These are phyloP conservation scores for Lamprotornis superbus DNA, from an alignment of 2,113 vertebrate genomes.

Conservation along the genomic window DNA sequence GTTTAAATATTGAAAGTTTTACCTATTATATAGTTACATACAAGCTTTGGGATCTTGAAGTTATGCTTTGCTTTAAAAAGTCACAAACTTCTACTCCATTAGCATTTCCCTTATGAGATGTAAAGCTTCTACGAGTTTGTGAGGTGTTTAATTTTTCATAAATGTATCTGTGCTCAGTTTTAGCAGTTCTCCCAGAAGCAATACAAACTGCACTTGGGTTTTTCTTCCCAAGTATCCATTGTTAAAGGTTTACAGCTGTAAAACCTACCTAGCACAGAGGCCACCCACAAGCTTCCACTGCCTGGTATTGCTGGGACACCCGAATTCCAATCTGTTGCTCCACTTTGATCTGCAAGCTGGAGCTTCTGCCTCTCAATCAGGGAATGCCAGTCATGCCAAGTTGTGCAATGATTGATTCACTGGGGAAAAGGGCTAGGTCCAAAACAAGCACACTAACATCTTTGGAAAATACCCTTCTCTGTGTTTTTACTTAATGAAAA, in stretches of 20 bases:
- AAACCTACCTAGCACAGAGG: neutral
- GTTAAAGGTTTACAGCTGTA: neutral
- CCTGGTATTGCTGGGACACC: neutral
- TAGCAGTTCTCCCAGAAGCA: neutral
- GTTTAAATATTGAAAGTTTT: neutral
- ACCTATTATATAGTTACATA: neutral
- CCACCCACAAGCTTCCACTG: neutral
- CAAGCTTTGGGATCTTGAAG: neutral
- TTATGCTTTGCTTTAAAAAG: neutral
- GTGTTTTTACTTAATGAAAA: constrained; percentile 31
- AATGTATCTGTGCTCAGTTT: neutral
- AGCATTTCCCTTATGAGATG: neutral
- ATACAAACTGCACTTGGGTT: neutral
- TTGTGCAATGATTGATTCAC: constrained; percentile 23
- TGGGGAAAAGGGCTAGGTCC: neutral
- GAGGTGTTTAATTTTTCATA: neutral
- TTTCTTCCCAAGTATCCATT: neutral
- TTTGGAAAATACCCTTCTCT: neutral
- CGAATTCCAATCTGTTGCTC: neutral
- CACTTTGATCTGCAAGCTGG: neutral
- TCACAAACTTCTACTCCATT: neutral
- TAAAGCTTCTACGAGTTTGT: neutral
- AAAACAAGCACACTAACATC: neutral
- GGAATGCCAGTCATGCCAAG: neutral
- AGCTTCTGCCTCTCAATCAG: neutral